Base-by-base conservation (phyloP, 2,888 invertebrate species). In the Hirtodrosophila duncani region DNA sequence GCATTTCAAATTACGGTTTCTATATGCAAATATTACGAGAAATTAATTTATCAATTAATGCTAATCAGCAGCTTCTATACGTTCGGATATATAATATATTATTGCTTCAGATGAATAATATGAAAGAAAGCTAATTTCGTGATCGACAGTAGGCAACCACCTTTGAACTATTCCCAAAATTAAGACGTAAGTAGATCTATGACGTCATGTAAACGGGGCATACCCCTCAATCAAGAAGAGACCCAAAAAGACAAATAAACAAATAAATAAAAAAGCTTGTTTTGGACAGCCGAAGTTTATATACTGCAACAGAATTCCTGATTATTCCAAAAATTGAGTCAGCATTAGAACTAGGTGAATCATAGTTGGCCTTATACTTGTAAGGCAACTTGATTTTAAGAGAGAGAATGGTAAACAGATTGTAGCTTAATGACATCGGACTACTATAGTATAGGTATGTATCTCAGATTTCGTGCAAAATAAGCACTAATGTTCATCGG, bases 11-110 rank as follows among this genome's bases (percentile, higher is more conserved):
- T 69, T 5, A 51, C 24, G 34, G 23, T 69, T 74, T 59, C 45
- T 48, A 46, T 49, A 65, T 71, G 60, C 57, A 79, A 75, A 79
- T 70, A 21, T 13, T 7, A 38, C 43, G 37, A 42, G n/a, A 45
- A 49, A 38, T 49, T 34, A 39, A 60, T 65, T 34, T 46, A 34
- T 58, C 34, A n/a, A 8, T 45, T 21, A 17, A 20, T 20, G 13
- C 18, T 48, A 34, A 26, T 49, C 33, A 20, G n/a, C n/a, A n/a
- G 9, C 23, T 13, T 14, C 17, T 7, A 8, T 13, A 14, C 20
- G 1, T 6, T 10, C 2, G 23, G 23, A 10, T 26, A n/a, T 6
- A 26, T 13, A 24, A 6, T 5, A 9, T 10, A n/a, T n/a, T n/a
- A n/a, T n/a, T n/a, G n/a, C n/a, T n/a, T n/a, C n/a, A n/a, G n/a